These are phyloP conservation scores for Apis laboriosa DNA, from an alignment of 1,140 invertebrate genomes.

Conservation along the genomic window DNA sequence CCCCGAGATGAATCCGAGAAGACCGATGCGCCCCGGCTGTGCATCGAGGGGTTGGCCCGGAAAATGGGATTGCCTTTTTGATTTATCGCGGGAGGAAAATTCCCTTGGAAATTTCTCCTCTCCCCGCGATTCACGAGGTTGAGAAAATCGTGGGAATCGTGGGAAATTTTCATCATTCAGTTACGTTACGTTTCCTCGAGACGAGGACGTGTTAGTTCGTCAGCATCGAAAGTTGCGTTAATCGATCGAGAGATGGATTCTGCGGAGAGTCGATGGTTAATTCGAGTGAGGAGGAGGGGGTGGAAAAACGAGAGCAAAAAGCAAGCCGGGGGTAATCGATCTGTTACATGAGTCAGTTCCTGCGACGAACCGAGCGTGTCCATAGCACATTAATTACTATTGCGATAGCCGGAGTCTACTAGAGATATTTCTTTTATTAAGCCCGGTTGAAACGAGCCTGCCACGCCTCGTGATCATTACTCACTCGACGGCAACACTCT, in stretches of 20 bases:
- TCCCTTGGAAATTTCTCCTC: not conserved
- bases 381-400: constrained; percentile 50
- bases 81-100: constrained; percentile 47
- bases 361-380: constrained; percentile 50
- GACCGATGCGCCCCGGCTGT: not conserved
- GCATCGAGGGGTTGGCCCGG: not conserved
- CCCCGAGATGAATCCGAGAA: constrained; percentile 46
- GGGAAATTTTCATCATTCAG: constrained; percentile 2
- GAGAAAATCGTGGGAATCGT: not conserved
- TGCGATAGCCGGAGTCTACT: not conserved
- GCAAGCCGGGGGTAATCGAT: constrained; percentile 3
- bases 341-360: constrained; percentile 46
- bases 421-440: constrained; percentile 24
- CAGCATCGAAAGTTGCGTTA: not conserved
- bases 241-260: not conserved
- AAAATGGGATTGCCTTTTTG: constrained; percentile 60
- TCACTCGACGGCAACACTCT: constrained; percentile 15
- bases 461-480: constrained; percentile 22
- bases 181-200: not conserved
- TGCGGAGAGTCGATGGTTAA: not conserved
- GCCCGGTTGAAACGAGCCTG: constrained; percentile 10
- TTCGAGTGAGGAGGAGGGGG: not conserved
- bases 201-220: not conserved
- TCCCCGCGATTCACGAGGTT: not conserved
- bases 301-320: constrained; percentile 5